Evolutionary conservation across 2,888 invertebrate species (phyloP), one percentile per base, ranked within the genome.

Genomic region (Malacosoma neustria): DNA sequence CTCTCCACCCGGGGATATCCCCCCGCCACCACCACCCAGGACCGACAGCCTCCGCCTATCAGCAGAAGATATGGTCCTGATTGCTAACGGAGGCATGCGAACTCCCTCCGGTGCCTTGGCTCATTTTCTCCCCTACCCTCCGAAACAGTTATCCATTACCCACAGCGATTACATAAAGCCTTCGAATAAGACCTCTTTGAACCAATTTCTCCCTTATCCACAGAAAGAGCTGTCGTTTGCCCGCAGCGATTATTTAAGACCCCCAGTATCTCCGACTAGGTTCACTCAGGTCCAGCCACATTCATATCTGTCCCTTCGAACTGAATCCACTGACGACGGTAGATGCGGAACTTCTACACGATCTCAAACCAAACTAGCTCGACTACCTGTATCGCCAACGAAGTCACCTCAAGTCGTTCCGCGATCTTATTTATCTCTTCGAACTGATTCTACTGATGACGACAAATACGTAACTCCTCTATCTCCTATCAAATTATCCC

Each of bases 1-100:
- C 46, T 46, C 48, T 40, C 53, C 50, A 37, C 45, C 49, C 38
- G 52, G 29, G 51, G 41, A 22, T 5, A 22, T 38, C 53, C 29
- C 46, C 45, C 14, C 43, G 51, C 30, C 52, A 40, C 33, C 32
- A 48, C 39, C 34, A 0, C 72, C 77, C 0, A 51, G 80, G 15
- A 59, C 71, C 4, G 79, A 75, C 57, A 67, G 71, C 39, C 61
- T 79, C n/a, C 67, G 76, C 6, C 72, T 82, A 1, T 81, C 84
- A 29, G 76, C 81, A 7, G 84, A 81, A 36, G 77, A 82, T 52
- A 82, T 85, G 74, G 77, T 80, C 11, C 54, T 72, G 2, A 68
- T 84, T 2, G 85, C 84, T 36, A 84, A 85, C 66, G 84, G 77
- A 1, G 86, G 85, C 1, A 57, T 70, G 34, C 44, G 74, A 0